Evolutionary conservation across 1,140 invertebrate species (phyloP), one percentile per base, ranked within the genome.

Genomic region (Tribolium castaneum): DNA sequence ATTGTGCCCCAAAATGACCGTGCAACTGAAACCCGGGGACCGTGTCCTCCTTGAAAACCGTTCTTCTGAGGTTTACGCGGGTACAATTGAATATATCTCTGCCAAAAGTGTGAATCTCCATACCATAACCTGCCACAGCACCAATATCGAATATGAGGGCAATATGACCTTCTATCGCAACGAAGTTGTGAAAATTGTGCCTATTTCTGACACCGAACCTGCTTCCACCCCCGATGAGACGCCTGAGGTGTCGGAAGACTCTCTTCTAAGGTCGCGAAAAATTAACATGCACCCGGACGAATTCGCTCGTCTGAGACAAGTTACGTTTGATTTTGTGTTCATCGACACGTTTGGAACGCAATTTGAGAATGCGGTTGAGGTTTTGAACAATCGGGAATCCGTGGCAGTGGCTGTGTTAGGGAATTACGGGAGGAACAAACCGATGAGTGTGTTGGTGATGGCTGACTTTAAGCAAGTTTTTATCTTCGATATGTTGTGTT

Each of bases 401-500:
- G 30, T 73, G 2, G 71, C 10, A 1, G 45, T 51, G 12, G 49
- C 52, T 25, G 71, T 49, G 3, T 12, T 73, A 54, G 71, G 71
- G 2, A 51, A 14, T 51, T 52, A 30, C 6, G 5, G 3, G 13
- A 51, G 71, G 1, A 50, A 30, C 12, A 73, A 73, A n/a, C 19
- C 10, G 4, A 35, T 73, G 10, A 73, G 71, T 73, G n/a, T 73
- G 1, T 14, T 73, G 7, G 19, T 52, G 7, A 73, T 73, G 34
- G 9, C 71, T 6, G 52, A 51, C 10, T 51, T 52, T 52, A 34
- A 73, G 6, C 5, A 12, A 73, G 52, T 73, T 52, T 73, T 30
- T 30, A 73, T 73, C 10, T 73, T 73, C 25, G 71, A 73, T 73
- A 3, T 73, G 19, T 10, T 73, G 2, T 35, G 52, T 34, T 73